These are phyloP conservation scores for Pseudobourletiella spinata DNA, from an alignment of 1,140 invertebrate genomes.

Conservation along the genomic window DNA sequence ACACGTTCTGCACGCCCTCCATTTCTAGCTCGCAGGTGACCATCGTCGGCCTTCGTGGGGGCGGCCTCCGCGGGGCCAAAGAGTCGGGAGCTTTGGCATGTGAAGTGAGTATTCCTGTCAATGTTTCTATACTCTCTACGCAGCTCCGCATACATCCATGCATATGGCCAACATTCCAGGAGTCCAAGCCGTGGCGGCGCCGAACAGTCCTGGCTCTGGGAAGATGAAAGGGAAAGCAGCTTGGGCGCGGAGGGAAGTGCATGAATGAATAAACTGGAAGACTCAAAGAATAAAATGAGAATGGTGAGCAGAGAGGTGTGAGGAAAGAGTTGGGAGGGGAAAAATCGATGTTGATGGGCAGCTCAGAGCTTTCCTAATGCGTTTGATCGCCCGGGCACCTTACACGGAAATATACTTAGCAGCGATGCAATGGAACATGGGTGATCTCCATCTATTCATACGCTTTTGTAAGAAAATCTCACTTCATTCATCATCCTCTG, in stretches of 20 bases:
- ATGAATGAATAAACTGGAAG: conserved; percentile 9
- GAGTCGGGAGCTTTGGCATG: no score
- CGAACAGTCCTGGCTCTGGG: no score
- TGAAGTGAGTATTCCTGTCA: no score
- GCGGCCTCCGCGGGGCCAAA: no score
- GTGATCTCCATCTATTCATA: conserved; percentile 9
- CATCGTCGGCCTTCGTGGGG: no score
- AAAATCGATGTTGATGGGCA: conserved; percentile 27
- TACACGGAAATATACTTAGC: conserved; percentile 28
- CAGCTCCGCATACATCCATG: no score
- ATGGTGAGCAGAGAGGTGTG: conserved; percentile 7
- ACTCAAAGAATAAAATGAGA: conserved; percentile 5
- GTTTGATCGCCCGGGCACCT: conserved; percentile 19
- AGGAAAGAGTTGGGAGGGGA: not conserved
- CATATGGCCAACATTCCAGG: no score
- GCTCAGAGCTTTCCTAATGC: conserved; percentile 12
- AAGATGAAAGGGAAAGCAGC: not conserved
- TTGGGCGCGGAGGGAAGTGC: not conserved
- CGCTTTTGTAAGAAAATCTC: conserved; percentile 19
- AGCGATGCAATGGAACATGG: conserved; percentile 2
- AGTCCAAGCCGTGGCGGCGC: no score
- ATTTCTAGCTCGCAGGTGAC: no score
- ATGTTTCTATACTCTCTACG: no score
- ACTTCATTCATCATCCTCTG: conserved; percentile 27
- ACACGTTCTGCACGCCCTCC: no score